Percentiles rank a stretch among this genome's conserved stretches.
These are phyloP conservation scores for Portunus trituberculatus DNA, from an alignment of 1,140 invertebrate species.

Conservation along the genomic window DNA sequence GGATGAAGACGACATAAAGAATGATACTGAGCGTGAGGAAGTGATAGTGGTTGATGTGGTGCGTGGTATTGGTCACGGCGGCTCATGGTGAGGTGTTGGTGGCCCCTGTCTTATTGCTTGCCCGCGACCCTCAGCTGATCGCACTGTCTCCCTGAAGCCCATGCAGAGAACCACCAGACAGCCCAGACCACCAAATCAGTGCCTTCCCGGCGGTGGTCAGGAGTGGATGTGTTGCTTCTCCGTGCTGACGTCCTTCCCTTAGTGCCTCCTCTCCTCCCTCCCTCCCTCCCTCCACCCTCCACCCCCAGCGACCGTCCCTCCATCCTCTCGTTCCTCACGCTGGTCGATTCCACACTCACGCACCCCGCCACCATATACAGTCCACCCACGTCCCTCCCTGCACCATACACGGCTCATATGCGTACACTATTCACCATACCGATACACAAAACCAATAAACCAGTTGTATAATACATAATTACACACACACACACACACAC, in stretches of 20 bases:
- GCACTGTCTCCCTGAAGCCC: no score
- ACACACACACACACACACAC: not conserved
- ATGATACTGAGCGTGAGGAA: not conserved
- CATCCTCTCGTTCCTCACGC: not conserved
- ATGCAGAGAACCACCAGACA: not conserved
- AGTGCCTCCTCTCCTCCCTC: not conserved
- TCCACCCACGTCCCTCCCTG: not conserved
- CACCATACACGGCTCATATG: not conserved
- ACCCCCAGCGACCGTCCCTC: not conserved
- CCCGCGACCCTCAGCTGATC: no score
- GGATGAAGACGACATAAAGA: not conserved
- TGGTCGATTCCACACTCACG: slow-evolving; percentile 46
- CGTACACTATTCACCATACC: not conserved
- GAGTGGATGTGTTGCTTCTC: not conserved
- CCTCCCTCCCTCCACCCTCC: slow-evolving; percentile 4
- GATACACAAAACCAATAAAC: not conserved
- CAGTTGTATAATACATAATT: not conserved
- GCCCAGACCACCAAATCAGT: not conserved
- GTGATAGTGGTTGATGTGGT: no score
- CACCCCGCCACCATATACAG: slow-evolving; percentile 16
- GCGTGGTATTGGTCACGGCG: no score
- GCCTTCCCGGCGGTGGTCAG: not conserved
- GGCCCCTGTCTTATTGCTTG: no score
- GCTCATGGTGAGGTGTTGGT: no score
- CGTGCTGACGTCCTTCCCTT: not conserved